Evolutionary conservation across 2,888 invertebrate genomes (phyloP).

Genomic region (Patella caerulea): DNA sequence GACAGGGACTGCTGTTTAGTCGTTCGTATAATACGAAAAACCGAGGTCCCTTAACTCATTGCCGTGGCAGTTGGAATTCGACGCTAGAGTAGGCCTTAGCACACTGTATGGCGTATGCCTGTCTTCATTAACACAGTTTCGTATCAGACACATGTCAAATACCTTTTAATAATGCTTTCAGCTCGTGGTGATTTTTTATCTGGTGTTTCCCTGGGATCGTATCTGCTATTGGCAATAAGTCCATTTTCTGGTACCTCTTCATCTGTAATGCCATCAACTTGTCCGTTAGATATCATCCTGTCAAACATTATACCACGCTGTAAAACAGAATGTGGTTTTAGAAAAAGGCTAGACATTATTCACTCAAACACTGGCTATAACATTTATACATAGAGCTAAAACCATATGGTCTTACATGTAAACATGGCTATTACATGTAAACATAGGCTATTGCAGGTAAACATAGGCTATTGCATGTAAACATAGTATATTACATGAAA

Average conservation of each 20-base stretch:
- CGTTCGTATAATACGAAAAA: too few relatives aligned
- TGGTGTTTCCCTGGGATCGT: background rate
- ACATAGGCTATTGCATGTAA: background rate
- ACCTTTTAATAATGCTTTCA: background rate
- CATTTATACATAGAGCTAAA: too few relatives aligned
- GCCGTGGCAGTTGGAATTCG: too few relatives aligned
- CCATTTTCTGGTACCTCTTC: constrained; percentile 1
- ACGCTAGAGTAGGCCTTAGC: too few relatives aligned
- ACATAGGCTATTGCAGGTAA: background rate
- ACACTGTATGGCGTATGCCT: too few relatives aligned
- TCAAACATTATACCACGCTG: background rate
- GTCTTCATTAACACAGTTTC: too few relatives aligned
- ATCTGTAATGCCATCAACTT: background rate
- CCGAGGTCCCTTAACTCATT: too few relatives aligned
- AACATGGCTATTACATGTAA: background rate
- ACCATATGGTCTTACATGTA: background rate
- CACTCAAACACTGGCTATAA: too few relatives aligned
- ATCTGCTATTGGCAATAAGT: background rate
- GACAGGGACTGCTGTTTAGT: too few relatives aligned
- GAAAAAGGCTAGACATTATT: too few relatives aligned
- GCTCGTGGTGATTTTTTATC: background rate
- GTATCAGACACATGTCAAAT: background rate
- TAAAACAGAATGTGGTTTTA: background rate
- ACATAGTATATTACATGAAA: background rate
- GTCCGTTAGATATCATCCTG: background rate